These are phyloP conservation scores for Procambarus virginalis DNA, from an alignment of 1,140 invertebrate genomes.

Conservation along the genomic window DNA sequence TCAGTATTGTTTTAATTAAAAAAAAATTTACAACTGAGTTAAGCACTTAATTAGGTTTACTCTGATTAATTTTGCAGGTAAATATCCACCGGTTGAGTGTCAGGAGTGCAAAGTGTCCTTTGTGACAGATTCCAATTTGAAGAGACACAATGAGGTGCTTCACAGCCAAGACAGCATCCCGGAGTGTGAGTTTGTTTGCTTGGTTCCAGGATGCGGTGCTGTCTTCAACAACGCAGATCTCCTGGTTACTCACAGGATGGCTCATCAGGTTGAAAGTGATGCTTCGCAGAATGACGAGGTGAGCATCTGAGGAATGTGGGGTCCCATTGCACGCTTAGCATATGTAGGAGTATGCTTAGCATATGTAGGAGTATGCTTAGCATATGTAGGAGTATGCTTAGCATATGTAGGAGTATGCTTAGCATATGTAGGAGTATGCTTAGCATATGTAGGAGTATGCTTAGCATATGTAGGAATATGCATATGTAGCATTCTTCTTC, in stretches of 20 bases:
- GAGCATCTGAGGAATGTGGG: neutral
- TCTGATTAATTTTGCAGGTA: neutral
- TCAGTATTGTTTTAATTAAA: too few relatives aligned
- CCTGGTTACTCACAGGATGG: constrained; percentile 41
- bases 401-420: too few relatives aligned
- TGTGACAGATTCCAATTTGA: constrained; percentile 37
- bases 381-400: too few relatives aligned
- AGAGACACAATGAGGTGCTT: constrained; percentile 8
- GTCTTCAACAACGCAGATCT: constrained; percentile 46
- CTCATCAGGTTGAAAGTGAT: constrained; percentile 18
- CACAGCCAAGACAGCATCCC: neutral
- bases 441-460: too few relatives aligned
- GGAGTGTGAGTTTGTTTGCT: constrained; percentile 15
- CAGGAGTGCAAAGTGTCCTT: constrained; percentile 47
- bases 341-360: too few relatives aligned
- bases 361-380: too few relatives aligned
- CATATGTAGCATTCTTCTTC: too few relatives aligned
- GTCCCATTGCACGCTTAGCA: too few relatives aligned
- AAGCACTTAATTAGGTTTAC: neutral
- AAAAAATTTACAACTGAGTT: too few relatives aligned
- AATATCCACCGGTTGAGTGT: constrained; percentile 53
- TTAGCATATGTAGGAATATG: too few relatives aligned
- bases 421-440: too few relatives aligned
- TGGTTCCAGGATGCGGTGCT: constrained; percentile 28
- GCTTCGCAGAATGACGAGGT: constrained; percentile 3